Evolutionary conservation across 2,888 invertebrate genomes (phyloP), one percentile per base, ranked within the genome.

Genomic region (Ophion obscuratus): DNA sequence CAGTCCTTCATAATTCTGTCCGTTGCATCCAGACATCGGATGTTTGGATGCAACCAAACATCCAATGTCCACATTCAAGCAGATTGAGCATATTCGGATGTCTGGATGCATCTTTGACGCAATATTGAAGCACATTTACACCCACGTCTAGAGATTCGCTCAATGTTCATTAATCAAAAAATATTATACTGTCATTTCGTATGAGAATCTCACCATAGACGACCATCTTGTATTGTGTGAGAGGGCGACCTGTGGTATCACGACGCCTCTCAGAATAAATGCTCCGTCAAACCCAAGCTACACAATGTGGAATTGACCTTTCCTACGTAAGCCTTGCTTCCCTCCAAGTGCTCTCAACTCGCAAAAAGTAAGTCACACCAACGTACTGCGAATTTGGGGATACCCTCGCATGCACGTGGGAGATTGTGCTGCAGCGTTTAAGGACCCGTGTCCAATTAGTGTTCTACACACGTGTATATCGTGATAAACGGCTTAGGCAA

Each of bases 341-440:
- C 40, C 5, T 53, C 53, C 53, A 17, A 17, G 17, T 53, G 17
- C 17, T 17, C 11, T 53, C 53, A 53, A 17, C 5, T 17, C 5
- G 53, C 53, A 14, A 53, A 53, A 53, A 53, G 17, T 53, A 14
- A 53, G 53, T 17, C 2, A 53, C 53, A 4, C 53, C 53, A 53
- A 17, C 3, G 3, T 17, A 53, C 53, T 5, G 3, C 53, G 4
- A 14, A 53, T 53, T 53, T 53, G 14, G 53, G 17, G 14, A 14
- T 14, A 14, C 17, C 27, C n/a, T 5, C 27, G 17, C 62, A 36
- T 47, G 47, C 10, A 24, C 36, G 73, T 57, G 36, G 20, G 20
- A 64, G 24, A 62, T 24, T 44, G 27, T 36, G 53, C 17, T 75
- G 36, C 24, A 75, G 47, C 75, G 62, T 75, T 75, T 47, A 75